Conservation (phyloP, 2,113 vertebrate genomes). For the Thalassoma bifasciatum region DNA sequence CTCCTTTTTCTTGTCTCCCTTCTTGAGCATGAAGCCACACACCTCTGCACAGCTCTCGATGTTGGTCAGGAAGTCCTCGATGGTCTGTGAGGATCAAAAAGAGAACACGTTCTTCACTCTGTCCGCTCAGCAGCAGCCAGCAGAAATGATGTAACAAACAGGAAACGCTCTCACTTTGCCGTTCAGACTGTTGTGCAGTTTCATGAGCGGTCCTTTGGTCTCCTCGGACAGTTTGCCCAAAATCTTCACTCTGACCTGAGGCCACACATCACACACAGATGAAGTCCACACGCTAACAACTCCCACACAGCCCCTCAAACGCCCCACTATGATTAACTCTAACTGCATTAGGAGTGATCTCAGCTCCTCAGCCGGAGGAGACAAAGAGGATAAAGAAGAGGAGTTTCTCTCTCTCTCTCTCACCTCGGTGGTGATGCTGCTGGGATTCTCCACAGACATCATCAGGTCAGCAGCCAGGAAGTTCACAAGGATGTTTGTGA, state of each 20-base stretch:
- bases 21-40: conserved; percentile 94
- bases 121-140: too few species aligned
- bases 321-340: not conserved
- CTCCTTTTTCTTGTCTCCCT: conserved; percentile 95
- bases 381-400: not conserved
- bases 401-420: conserved; percentile 63
- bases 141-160: not conserved
- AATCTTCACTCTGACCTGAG: conserved; percentile 91
- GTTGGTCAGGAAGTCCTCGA: conserved; percentile 91
- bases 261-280: conserved; percentile 34
- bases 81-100: conserved; percentile 77
- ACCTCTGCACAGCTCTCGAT: conserved; percentile 89
- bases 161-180: conserved; percentile 87
- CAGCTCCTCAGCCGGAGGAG: not conserved
- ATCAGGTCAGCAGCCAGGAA: conserved; percentile 92
- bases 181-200: conserved; percentile 91
- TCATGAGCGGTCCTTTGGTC: conserved; percentile 87
- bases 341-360: not conserved
- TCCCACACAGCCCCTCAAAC: conserved; percentile 4
- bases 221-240: conserved; percentile 91
- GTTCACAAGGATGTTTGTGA: conserved; percentile 94
- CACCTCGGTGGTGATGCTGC: conserved; percentile 89
- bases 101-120: not conserved
- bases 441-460: conserved; percentile 89
- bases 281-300: not conserved